phyloP scores from a whole-genome alignment of 2,888 invertebrate species.

The Caenorhabditis macrosperma region DNA sequence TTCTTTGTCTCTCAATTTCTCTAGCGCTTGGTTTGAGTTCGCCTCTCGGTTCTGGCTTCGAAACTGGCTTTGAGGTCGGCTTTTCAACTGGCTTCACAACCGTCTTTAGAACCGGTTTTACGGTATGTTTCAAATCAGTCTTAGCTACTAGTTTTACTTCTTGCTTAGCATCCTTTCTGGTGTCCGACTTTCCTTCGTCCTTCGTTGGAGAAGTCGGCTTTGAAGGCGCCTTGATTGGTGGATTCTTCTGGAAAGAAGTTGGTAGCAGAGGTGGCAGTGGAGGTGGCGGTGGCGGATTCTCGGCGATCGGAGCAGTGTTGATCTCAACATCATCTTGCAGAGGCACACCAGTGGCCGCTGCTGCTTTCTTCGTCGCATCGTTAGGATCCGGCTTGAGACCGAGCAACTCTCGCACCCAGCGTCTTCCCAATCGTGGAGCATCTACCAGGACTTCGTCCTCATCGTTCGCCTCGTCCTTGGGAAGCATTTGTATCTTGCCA shows the following conservation, averaged over 20 bases:
- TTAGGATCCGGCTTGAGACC: constrained; percentile 7
- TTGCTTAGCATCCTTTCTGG: neutral
- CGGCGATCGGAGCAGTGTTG: constrained; percentile 1
- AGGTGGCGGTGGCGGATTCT: constrained; percentile 11
- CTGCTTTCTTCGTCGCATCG: neutral
- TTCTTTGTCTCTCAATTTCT: neutral
- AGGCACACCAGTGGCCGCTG: neutral
- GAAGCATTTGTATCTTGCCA: constrained; percentile 23
- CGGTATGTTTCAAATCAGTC: neutral
- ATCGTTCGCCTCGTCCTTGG: constrained; percentile 39
- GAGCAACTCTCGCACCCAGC: constrained; percentile 5
- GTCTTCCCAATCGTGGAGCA: constrained; percentile 12
- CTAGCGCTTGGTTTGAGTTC: neutral
- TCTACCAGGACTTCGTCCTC: constrained; percentile 13
- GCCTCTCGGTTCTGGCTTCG: neutral
- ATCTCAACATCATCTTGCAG: constrained; percentile 5
- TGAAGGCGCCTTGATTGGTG: neutral
- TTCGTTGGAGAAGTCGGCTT: neutral
- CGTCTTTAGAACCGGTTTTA: too few relatives aligned
- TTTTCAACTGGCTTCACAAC: too few relatives aligned
- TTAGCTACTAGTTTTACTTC: neutral
- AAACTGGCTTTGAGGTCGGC: neutral
- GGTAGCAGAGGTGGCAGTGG: neutral
- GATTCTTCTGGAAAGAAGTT: neutral
- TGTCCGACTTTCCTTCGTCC: neutral